Percentiles rank a stretch among this genome's conserved stretches.
Conservation (phyloP, 1,140 invertebrate genomes). For the Lepidostoma basale region DNA sequence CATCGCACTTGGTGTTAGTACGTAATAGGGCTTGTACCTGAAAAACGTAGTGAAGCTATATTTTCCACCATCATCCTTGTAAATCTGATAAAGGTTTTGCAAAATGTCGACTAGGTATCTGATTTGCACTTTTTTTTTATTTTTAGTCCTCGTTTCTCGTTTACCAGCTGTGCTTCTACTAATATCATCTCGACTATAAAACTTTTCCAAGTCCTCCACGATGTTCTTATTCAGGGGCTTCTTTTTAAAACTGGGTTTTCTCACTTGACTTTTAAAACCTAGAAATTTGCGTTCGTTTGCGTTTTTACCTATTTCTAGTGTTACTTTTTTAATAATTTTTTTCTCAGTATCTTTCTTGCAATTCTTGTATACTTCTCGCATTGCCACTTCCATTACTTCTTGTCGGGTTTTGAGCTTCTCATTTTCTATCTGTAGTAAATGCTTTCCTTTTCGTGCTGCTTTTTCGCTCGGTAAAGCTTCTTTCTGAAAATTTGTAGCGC, state of each 20-base stretch:
- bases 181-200: neutral
- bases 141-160: neutral
- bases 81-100: neutral
- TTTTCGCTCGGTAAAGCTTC: neutral
- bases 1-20: too few species aligned
- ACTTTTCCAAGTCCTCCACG: neutral
- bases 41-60: too few species aligned
- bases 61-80: too few species aligned
- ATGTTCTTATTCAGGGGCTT: conserved; percentile 1
- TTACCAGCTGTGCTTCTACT: neutral
- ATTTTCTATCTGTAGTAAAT: neutral
- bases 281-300: neutral
- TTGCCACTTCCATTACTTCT: neutral
- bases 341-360: conserved; percentile 1
- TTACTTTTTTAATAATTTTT: neutral
- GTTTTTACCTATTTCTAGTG: neutral
- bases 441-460: neutral
- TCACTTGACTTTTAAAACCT: too few species aligned
- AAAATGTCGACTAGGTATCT: neutral
- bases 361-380: neutral
- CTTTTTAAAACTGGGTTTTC: too few species aligned
- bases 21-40: too few species aligned
- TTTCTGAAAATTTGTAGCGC: neutral
- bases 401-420: neutral
- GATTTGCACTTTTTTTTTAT: neutral